Base-by-base conservation (phyloP, 2,113 vertebrate genomes). In the Sterrhoptilus dennistouni region DNA sequence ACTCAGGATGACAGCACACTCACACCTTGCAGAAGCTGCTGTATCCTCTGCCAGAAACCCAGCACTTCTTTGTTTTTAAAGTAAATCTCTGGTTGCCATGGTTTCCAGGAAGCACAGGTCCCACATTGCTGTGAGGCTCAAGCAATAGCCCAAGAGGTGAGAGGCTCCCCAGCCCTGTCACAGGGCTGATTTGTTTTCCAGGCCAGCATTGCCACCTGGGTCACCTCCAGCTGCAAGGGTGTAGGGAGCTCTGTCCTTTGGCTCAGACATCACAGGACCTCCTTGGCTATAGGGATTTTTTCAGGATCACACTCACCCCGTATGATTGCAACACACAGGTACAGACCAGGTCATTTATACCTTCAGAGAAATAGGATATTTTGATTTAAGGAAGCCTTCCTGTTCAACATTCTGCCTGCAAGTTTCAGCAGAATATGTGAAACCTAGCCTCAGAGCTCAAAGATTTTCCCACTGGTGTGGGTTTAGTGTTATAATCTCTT, bases 31-130 rank as follows among this genome's bases (percentile, higher is more conserved):
- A 89, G 81, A 29, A 84, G 31, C 77, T 52, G 80, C 59, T 76
- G 7, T 20, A 36, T 68, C 33, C 28, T 44, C 72, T 80, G 36
- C 16, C 72, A 95, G 72, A 70, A 91, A 49, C 0, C 1, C 44
- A 80, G 28, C 28, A 14, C 7, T 35, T 68, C 59, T 79, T 65
- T 71, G 60, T 86, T 86, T 90, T 76, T 22, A 28, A 74, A 84
- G 54, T 61, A 21, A 40, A 40, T 81, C 31, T 49, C 50, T 57
- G 56, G 81, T 94, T 96, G 60, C 74, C 56, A 74, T 91, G 64
- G 90, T 93, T 96, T 81, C 83, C 31, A 36, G 28, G 50, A 84
- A 72, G 35, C 71, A 31, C 56, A 40, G 59, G 36, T 42, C 42
- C 50, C 10, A 1, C 36, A 8, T 29, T 31, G 38, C 47, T 31